These are phyloP conservation scores for Pelodytes ibericus DNA, from an alignment of 2,797 vertebrate species.

Conservation along the genomic window DNA sequence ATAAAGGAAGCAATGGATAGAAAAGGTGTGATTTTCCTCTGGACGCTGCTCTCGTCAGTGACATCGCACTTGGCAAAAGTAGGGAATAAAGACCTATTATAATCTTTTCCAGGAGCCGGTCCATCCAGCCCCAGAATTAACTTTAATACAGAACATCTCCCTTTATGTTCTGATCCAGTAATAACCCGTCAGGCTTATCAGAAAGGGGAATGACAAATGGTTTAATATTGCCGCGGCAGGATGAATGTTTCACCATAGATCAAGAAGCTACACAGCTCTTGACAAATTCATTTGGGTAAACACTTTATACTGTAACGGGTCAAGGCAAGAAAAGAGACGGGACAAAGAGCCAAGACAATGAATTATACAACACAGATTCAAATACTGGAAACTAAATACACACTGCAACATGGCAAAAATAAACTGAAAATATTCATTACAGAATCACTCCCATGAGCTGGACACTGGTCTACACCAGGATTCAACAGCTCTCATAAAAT, in stretches of 20 bases:
- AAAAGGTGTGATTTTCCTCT: no score
- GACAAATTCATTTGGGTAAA: slow-evolving; percentile 68
- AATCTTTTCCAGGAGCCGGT: slow-evolving; percentile 36
- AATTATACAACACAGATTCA: no score
- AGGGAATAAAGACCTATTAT: slow-evolving; percentile 57
- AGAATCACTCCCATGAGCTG: no score
- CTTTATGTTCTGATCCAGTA: slow-evolving; percentile 68
- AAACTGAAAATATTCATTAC: no score
- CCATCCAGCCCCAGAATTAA: slow-evolving; percentile 66
- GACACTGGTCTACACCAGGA: no score
- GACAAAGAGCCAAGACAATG: no score
- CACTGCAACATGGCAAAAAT: no score
- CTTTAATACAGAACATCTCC: slow-evolving; percentile 66
- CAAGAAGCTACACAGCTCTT: slow-evolving; percentile 67
- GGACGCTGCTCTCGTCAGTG: no score
- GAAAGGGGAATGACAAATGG: slow-evolving; percentile 72
- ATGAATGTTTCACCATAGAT: slow-evolving; percentile 65
- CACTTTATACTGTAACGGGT: slow-evolving; percentile 66
- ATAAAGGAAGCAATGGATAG: no score
- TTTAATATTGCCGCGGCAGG: slow-evolving; percentile 68
- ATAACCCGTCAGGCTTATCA: slow-evolving; percentile 69
- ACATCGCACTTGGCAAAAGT: neutral
- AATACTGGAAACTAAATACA: no score
- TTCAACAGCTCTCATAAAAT: no score
- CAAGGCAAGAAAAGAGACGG: no score